Conservation (phyloP, 92 coral and sea anemone genomes). For the Epizoanthus scotinus region DNA sequence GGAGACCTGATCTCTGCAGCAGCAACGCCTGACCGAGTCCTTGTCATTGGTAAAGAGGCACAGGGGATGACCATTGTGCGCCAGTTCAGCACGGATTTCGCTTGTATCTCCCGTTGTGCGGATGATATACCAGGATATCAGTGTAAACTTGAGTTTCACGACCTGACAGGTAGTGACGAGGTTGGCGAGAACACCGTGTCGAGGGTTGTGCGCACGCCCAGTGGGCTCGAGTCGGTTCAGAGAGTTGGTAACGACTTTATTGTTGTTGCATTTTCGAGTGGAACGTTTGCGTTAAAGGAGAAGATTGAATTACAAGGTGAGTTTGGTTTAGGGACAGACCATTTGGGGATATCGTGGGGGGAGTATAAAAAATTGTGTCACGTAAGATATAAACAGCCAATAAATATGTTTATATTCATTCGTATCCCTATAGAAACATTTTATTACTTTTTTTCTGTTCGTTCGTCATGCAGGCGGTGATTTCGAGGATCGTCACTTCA, state of each 20-base stretch:
- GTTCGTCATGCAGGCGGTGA: slow-evolving; percentile 68
- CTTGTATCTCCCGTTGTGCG: slow-evolving; percentile 83
- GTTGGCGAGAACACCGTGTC: slow-evolving; percentile 78
- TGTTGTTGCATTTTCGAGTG: slow-evolving; percentile 87
- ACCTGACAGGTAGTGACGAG: slow-evolving; percentile 62
- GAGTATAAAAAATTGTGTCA: no score
- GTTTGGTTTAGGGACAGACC: neutral
- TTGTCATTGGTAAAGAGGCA: slow-evolving; percentile 76
- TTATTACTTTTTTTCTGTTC: neutral
- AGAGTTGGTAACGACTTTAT: slow-evolving; percentile 59
- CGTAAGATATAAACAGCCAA: no score
- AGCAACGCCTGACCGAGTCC: slow-evolving; percentile 65
- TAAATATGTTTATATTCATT: no score
- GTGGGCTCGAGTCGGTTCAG: slow-evolving; percentile 90
- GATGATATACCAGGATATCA: slow-evolving; percentile 78
- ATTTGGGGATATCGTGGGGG: no score
- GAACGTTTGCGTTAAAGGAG: slow-evolving; percentile 83
- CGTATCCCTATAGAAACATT: no score
- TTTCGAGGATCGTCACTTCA: slow-evolving; percentile 93
- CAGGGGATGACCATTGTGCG: slow-evolving; percentile 94
- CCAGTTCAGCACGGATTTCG: slow-evolving; percentile 82
- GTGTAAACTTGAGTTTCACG: slow-evolving; percentile 94
- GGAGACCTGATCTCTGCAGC: slow-evolving; percentile 68
- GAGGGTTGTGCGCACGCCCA: slow-evolving; percentile 94
- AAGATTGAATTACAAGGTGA: slow-evolving; percentile 59